A percentile compares a stretch with the other conserved stretches of the same genome.
Conservation (phyloP, 1,140 invertebrate genomes). For the Drosophila micromelanica region DNA sequence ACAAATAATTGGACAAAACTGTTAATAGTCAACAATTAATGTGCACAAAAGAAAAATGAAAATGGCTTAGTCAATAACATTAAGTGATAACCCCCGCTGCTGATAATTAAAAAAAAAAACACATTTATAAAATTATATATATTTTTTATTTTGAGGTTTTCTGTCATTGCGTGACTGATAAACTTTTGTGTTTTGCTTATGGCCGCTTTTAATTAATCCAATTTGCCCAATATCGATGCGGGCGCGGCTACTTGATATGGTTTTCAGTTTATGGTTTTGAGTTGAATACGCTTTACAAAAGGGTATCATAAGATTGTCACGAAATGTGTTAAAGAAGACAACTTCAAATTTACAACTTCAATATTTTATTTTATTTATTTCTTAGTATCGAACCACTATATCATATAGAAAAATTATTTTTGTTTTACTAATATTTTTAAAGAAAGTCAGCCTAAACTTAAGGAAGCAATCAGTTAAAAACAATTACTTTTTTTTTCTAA, state of each 20-base stretch:
- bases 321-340: no score
- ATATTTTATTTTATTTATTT: no score
- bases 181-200: constrained; percentile 41
- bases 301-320: no score
- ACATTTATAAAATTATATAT: constrained; percentile 12
- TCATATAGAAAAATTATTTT: no score
- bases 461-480: no score
- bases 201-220: constrained; percentile 64
- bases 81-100: constrained; percentile 51
- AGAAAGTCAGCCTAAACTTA: no score
- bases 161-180: constrained; percentile 69
- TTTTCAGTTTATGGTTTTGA: background rate
- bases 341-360: no score
- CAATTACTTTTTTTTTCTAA: no score
- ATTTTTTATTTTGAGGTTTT: constrained; percentile 18
- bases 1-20: constrained; percentile 13
- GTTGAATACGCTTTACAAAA: no score
- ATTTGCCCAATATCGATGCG: constrained; percentile 39
- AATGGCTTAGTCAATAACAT: constrained; percentile 18
- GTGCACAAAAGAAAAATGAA: constrained; percentile 10
- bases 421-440: no score
- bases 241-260: background rate
- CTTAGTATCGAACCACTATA: no score
- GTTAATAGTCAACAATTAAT: background rate
- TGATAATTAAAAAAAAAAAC: constrained; percentile 44